Base-by-base conservation (phyloP, 2,888 invertebrate genomes). In the Gastracanthus pulcherrimus region DNA sequence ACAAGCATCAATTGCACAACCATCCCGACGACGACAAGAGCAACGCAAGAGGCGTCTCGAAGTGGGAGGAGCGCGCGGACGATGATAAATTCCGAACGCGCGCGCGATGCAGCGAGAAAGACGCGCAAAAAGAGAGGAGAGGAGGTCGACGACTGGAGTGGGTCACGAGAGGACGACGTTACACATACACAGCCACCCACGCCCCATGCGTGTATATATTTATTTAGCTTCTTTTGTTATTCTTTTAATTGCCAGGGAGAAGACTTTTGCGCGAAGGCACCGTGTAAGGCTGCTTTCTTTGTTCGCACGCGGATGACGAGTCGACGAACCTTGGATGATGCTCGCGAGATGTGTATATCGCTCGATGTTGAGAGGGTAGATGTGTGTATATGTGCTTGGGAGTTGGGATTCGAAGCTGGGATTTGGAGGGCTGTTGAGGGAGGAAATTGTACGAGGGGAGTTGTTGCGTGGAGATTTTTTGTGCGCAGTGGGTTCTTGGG, bases 161-260 rank as follows among this genome's bases (percentile, higher is more conserved):
- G 84, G 85, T 85, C 85, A 85, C 82, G 78, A 84, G 83, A 81
- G 84, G 79, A 79, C n/a, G 75, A 80, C 16, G 9, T 13, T 2
- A 23, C 19, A 19, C 0, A 80, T 84, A 29, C 58, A 81, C 75
- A 51, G 55, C 71, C 78, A 79, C 81, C 76, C 81, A 76, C 79
- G 26, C 74, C 67, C 55, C 45, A n/a, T 41, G 23, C 64, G 19
- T 62, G n/a, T n/a, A n/a, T n/a, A n/a, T 70, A 23, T 82, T 74
- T 71, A 45, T 55, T 55, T 23, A 2, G 23, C 55, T 83, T 82
- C 77, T 70, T 82, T 67, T 81, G 26, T 45, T 69, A 55, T 36
- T 79, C 76, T 62, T 76, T 74, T 31, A 67, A 69, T 67, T 29
- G 71, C 62, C 78, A 66, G 26, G 2, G 23, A 11, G n/a, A n/a